These are phyloP conservation scores for Branchipolynoe longqiensis DNA, from an alignment of 2,888 invertebrate species.

Conservation along the genomic window DNA sequence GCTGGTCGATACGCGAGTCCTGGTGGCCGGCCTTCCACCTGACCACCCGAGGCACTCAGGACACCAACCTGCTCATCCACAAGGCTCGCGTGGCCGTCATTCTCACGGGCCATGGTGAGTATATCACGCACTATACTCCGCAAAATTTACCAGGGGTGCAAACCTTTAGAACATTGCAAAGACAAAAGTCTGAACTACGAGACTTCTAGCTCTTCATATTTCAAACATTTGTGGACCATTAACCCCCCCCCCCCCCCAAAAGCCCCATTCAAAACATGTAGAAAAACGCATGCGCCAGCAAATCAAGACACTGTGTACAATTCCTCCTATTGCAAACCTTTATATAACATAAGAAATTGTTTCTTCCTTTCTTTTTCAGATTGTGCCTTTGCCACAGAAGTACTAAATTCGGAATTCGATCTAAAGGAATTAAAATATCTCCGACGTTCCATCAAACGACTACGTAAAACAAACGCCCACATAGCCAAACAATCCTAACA, in stretches of 20 bases:
- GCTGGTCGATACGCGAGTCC: conserved; percentile 30
- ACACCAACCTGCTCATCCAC: background rate
- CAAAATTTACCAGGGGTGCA: background rate
- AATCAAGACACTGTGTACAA: background rate
- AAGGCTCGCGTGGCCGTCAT: conserved; percentile 24
- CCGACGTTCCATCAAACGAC: background rate
- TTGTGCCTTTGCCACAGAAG: background rate
- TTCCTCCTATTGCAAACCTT: background rate
- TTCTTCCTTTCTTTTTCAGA: background rate
- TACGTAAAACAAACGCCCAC: background rate
- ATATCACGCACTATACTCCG: background rate
- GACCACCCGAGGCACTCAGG: background rate
- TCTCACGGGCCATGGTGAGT: background rate
- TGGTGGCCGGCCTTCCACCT: conserved; percentile 58
- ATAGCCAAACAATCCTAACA: background rate
- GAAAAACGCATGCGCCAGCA: background rate
- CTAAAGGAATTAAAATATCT: conserved; percentile 1
- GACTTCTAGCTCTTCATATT: too few relatives aligned
- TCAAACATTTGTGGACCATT: background rate
- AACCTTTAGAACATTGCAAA: too few relatives aligned
- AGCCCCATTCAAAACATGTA: background rate
- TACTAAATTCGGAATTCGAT: background rate
- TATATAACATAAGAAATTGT: background rate
- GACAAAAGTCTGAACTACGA: too few relatives aligned
- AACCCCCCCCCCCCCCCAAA: background rate